Base-by-base conservation (phyloP, 2,888 invertebrate genomes). In the Ophion slaviceki region DNA sequence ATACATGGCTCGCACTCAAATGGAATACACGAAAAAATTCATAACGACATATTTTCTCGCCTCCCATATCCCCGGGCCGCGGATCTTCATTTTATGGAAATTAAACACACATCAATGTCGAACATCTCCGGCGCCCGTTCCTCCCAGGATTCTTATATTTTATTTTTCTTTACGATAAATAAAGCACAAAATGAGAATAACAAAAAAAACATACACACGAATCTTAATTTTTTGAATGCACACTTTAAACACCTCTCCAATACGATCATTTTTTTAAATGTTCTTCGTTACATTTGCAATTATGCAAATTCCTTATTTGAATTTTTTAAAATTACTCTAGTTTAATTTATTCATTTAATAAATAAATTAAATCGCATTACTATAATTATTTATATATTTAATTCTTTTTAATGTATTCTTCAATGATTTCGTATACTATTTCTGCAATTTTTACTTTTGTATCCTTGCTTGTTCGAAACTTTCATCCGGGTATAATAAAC, bases 1-100 rank as follows among this genome's bases (percentile, higher is more conserved):
- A 78, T 68, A 82, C 72, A 84, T 71, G 79, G 64, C 64, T 84
- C 70, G 62, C 53, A 64, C 20, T 36, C 11, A 72, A 62, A 14
- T n/a, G 24, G 28, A 62, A 45, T 57, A 75, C 62, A 62, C 45
- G 57, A n/a, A 64, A 76, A 77, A 61, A 77, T 62, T 70, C 61
- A 28, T 70, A 66, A 24, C 32, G 20, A 53, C 6, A n/a, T 64
- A 71, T 47, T 36, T 59, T 17, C 24, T 11, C 10, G 40, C 57
- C 57, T 4, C 24, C 28, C 4, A n/a, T 53, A 53, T 17, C 1
- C 17, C 53, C 17, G 5, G 32, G 17, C 61, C 24, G 28, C 61
- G 17, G 47, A 28, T 64, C 17, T 17, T 47, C 45, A 57, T 57
- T 36, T 59, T 8, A 71, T 32, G 32, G 10, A 36, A 71, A 57